Evolutionary conservation across 2,113 vertebrate genomes (phyloP).

Genomic region (Illadopsis cleaveri): DNA sequence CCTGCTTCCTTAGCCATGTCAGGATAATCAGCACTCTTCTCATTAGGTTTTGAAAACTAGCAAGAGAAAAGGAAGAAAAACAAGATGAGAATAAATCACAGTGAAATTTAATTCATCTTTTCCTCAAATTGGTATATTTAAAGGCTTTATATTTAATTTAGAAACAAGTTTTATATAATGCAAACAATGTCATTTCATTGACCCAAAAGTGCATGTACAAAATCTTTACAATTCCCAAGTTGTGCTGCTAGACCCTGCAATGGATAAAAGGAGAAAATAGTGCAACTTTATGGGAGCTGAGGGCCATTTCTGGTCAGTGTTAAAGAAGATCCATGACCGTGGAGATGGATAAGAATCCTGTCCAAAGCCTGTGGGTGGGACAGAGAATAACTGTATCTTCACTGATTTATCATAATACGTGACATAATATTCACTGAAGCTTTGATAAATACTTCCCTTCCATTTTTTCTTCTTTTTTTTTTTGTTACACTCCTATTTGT

Average conservation of each 20-base stretch:
- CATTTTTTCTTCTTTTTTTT: not conserved
- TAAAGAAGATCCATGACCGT: not conserved
- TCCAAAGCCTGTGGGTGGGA: not conserved
- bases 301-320: not conserved
- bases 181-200: not conserved
- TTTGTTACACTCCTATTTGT: not conserved
- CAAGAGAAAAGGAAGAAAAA: not conserved
- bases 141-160: not conserved
- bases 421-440: not conserved
- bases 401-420: not conserved
- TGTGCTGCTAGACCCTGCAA: not conserved
- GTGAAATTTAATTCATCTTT: not conserved
- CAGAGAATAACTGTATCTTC: not conserved
- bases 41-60: conserved; percentile 88
- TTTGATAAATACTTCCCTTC: not conserved
- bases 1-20: conserved; percentile 96
- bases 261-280: not conserved
- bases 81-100: not conserved
- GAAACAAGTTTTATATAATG: not conserved
- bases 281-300: not conserved
- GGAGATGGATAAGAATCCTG: not conserved
- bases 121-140: not conserved
- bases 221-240: not conserved
- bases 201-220: not conserved
- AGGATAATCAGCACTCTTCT: conserved; percentile 82